These are phyloP conservation scores for Anser cygnoides DNA, from an alignment of 2,113 vertebrate genomes.

Conservation along the genomic window DNA sequence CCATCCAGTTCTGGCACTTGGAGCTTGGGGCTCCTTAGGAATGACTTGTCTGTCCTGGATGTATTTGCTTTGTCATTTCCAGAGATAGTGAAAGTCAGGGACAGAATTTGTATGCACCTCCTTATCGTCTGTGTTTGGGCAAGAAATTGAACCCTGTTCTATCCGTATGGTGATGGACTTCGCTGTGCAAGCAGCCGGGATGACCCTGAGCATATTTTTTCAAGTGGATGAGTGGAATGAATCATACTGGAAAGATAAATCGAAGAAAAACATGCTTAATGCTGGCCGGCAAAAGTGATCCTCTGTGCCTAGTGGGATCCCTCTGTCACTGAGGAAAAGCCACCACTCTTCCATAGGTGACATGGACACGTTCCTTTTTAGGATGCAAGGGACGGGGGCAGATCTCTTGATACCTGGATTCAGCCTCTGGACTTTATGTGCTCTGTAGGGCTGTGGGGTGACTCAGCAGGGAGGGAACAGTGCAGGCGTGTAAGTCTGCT, in stretches of 20 bases:
- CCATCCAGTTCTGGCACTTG: neutral
- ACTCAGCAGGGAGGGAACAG: conserved; percentile 2
- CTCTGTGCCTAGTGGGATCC: neutral
- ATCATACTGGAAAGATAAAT: neutral
- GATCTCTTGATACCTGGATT: neutral
- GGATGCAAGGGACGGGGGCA: neutral
- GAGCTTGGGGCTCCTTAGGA: neutral
- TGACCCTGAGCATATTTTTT: neutral
- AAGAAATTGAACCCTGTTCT: neutral
- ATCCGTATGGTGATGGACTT: neutral
- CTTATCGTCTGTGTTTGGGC: neutral
- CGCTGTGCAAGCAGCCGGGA: neutral
- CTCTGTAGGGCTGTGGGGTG: neutral
- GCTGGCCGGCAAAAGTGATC: neutral
- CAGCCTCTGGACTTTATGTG: neutral
- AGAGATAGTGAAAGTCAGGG: neutral
- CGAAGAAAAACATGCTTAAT: neutral
- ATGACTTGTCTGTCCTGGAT: neutral
- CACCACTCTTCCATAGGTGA: neutral
- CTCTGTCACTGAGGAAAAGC: neutral
- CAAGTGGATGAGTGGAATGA: neutral
- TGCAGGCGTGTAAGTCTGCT: neutral
- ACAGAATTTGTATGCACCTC: neutral
- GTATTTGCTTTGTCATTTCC: neutral
- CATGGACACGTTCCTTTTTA: conserved; percentile 2